Evolutionary conservation across 2,888 invertebrate genomes (phyloP).

Genomic region (Phengaris alcon): DNA sequence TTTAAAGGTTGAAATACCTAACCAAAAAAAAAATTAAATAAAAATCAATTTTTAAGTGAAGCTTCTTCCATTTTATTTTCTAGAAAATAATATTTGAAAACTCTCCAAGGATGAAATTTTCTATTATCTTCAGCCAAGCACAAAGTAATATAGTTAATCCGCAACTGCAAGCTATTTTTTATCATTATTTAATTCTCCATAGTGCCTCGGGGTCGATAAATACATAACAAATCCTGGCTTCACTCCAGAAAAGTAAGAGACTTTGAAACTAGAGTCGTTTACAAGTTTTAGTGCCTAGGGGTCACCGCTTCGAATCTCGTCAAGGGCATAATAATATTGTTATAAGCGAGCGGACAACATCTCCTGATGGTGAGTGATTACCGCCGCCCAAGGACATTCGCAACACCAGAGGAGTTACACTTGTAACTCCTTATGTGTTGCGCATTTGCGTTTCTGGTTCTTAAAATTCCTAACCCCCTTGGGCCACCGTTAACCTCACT

Average conservation of each 20-base stretch:
- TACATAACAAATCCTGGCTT: conserved; percentile 10
- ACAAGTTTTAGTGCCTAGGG: neutral
- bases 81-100: neutral
- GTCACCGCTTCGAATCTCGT: conserved; percentile 4
- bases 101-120: neutral
- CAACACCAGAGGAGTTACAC: too few species aligned
- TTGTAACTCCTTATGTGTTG: too few species aligned
- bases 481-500: too few species aligned
- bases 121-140: neutral
- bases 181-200: neutral
- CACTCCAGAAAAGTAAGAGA: neutral
- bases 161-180: neutral
- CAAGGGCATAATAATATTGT: neutral
- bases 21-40: too few species aligned
- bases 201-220: neutral
- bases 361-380: too few species aligned
- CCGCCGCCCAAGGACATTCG: too few species aligned
- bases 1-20: too few species aligned
- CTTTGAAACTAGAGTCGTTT: neutral
- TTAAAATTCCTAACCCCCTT: too few species aligned
- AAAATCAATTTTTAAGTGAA: too few species aligned
- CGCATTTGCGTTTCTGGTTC: too few species aligned
- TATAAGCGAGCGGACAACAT: too few species aligned
- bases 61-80: neutral
- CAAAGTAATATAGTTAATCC: neutral